Base-by-base conservation (phyloP, 2,888 invertebrate genomes). In the Chymomyza caudatula region DNA sequence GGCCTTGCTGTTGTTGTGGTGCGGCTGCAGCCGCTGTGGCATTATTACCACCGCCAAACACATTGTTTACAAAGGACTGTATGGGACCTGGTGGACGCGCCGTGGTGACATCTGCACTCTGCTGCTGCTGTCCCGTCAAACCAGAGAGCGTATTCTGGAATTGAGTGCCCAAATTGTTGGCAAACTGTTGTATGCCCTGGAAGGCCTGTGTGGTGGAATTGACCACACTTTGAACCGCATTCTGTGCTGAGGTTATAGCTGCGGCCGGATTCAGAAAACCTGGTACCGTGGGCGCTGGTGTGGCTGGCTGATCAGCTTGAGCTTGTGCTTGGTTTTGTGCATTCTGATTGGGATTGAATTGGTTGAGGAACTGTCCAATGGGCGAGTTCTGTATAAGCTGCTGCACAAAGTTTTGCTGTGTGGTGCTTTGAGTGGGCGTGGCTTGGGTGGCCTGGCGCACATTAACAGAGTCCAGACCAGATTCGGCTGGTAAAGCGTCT, bases 311-410 rank as follows among this genome's bases (percentile, higher is more conserved):
- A 66, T 84, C 85, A 0, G 72, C 77, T 1, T 75, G 75, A 22
- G 56, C n/a, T 47, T 49, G 62, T 29, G 59, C 19, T 8, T 23
- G 63, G 6, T 57, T 58, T 1, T 49, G 69, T n/a, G n/a, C n/a
- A 20, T 17, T 20, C 54, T 71, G 71, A 54, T 66, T 15, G 51
- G 62, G 54, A 73, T 71, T 13, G 63, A 87, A 74, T 65, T 88
- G 88, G 37, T 79, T 88, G 11, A 89, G 76, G 23, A 89, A 82
- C 43, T 88, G 88, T 1, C 89, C 88, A 25, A 89, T 77, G 2
- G 89, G 89, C 0, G 88, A 85, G 25, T 87, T 89, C 59, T 88
- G 88, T 47, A 88, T 85, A n/a, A 88, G 63, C 25, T 88, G 88
- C 67, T 88, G 88, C 17, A 88, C 81, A 65, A 88, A 86, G 73